Percentiles rank a stretch among this genome's conserved stretches.
Evolutionary conservation across 2,113 vertebrate species (phyloP).

Genomic region (Todiramphus saurophagus): DNA sequence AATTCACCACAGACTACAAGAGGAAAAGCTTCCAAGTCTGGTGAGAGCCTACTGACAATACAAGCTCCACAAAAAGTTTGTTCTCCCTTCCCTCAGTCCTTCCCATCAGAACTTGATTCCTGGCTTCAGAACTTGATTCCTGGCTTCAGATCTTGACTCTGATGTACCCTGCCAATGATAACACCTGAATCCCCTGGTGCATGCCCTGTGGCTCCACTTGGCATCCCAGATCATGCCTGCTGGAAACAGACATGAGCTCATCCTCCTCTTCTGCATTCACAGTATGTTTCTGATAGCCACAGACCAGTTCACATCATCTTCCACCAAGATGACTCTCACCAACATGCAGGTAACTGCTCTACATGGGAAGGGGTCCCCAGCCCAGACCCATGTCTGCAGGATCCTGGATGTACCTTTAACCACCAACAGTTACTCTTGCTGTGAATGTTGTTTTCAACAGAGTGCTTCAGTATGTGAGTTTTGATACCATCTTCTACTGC

Average conservation of each 20-base stretch:
- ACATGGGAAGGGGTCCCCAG: background rate
- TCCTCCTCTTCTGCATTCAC: background rate
- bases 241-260: constrained; percentile 42
- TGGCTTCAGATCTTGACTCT: background rate
- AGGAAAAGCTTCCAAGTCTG: background rate
- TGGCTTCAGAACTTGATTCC: background rate
- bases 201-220: background rate
- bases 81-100: background rate
- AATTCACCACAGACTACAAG: background rate
- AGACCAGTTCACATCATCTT: background rate
- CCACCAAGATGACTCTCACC: background rate
- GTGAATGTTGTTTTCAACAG: background rate
- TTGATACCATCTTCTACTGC: background rate
- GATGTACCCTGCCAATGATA: background rate
- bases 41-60: background rate
- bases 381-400: background rate
- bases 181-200: background rate
- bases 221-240: background rate
- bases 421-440: background rate
- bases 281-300: background rate
- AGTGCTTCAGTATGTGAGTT: background rate
- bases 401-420: background rate
- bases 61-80: background rate
- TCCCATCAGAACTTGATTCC: background rate
- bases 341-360: background rate